Percentiles rank a stretch among this genome's conserved stretches.
These are phyloP conservation scores for Carterocephalus palaemon DNA, from an alignment of 2,888 invertebrate species.

Conservation along the genomic window DNA sequence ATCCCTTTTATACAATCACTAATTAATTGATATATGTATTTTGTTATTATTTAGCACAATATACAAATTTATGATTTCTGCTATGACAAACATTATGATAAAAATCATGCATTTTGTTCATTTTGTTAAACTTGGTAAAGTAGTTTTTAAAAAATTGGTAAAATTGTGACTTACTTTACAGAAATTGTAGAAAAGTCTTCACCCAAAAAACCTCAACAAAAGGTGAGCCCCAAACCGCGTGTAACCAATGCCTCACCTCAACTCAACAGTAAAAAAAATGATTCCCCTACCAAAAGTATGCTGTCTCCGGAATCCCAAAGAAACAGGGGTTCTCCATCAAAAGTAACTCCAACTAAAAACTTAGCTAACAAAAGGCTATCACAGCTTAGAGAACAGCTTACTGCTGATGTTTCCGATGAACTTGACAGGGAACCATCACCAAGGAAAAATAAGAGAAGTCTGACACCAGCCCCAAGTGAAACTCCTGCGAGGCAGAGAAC, in stretches of 20 bases:
- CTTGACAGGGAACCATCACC: conserved; percentile 21
- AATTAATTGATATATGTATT: too few relatives aligned
- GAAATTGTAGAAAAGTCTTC: conserved; percentile 38
- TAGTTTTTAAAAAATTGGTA: too few relatives aligned
- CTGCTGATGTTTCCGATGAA: conserved; percentile 42
- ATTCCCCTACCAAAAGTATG: conserved; percentile 3
- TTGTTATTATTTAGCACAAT: too few relatives aligned
- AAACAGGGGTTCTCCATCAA: conserved; percentile 31
- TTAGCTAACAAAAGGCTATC: conserved; percentile 53
- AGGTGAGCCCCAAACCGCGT: conserved; percentile 16
- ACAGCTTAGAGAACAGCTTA: conserved; percentile 48
- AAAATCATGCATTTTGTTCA: too few relatives aligned
- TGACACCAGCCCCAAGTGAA: neutral
- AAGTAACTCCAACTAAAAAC: conserved; percentile 45
- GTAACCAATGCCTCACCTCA: conserved; percentile 21
- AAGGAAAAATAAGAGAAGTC: conserved; percentile 16
- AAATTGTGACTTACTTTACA: too few relatives aligned
- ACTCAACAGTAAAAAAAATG: conserved; percentile 10
- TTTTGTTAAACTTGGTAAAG: too few relatives aligned
- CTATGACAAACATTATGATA: too few relatives aligned
- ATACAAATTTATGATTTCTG: too few relatives aligned
- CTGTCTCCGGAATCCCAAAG: too few relatives aligned
- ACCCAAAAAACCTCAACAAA: too few relatives aligned
- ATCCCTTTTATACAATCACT: too few relatives aligned
- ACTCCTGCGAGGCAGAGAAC: conserved; percentile 33